These are phyloP conservation scores for Scaptomyza caliginosa DNA, from an alignment of 2,888 invertebrate genomes.

Conservation along the genomic window DNA sequence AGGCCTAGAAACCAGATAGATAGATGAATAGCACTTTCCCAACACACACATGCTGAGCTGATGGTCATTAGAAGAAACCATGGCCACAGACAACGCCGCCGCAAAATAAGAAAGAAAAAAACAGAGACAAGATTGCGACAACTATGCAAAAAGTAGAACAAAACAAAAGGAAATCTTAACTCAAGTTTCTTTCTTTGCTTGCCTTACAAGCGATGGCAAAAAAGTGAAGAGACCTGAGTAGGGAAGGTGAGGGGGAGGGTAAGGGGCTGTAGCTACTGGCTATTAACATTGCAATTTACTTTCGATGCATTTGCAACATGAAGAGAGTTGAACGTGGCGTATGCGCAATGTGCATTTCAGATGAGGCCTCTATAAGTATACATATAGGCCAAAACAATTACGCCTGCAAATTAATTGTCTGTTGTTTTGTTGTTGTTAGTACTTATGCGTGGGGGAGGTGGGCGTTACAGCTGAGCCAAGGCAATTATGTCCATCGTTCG, in stretches of 20 bases:
- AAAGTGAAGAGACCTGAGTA: neutral
- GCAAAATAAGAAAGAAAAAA: neutral
- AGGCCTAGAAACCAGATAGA: constrained; percentile 41
- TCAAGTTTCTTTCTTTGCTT: constrained; percentile 28
- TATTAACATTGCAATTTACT: constrained; percentile 62
- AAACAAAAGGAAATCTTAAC: constrained; percentile 61
- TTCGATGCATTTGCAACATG: constrained; percentile 60
- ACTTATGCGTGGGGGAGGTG: constrained; percentile 49
- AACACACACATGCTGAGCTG: constrained; percentile 15
- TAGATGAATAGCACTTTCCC: constrained; percentile 54
- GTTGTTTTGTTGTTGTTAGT: constrained; percentile 30
- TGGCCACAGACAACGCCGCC: constrained; percentile 9
- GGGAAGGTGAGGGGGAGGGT: neutral
- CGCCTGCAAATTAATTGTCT: constrained; percentile 59
- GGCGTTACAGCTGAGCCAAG: constrained; percentile 53
- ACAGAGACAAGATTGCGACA: constrained; percentile 20
- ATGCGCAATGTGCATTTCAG: constrained; percentile 65
- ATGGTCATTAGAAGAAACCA: constrained; percentile 63
- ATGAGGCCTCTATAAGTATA: constrained; percentile 30
- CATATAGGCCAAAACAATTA: constrained; percentile 80
- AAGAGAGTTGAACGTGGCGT: constrained; percentile 56
- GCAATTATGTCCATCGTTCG: constrained; percentile 77
- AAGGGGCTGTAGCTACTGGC: constrained; percentile 11
- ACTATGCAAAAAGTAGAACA: constrained; percentile 66
- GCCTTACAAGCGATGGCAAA: neutral